Conservation (phyloP, 2,113 vertebrate genomes). For the Xenopus borealis region DNA sequence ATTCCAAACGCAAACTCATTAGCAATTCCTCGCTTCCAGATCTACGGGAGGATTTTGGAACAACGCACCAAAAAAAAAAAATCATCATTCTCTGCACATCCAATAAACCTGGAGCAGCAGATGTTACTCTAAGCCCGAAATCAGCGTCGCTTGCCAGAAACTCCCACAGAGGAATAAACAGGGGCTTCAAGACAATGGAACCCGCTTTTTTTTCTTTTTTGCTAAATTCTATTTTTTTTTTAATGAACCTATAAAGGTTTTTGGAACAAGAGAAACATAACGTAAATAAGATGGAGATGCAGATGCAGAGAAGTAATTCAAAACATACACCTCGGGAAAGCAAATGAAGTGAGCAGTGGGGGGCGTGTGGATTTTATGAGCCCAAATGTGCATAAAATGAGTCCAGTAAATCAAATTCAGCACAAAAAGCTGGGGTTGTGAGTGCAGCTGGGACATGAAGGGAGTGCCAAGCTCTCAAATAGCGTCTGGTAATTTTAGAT, state of each 20-base stretch:
- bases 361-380: too few species aligned
- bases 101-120: background rate
- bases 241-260: background rate
- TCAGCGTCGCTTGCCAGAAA: background rate
- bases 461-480: too few species aligned
- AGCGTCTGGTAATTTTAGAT: too few species aligned
- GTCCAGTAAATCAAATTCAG: too few species aligned
- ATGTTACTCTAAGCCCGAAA: background rate
- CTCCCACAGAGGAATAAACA: background rate
- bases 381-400: too few species aligned
- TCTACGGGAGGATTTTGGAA: background rate
- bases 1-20: background rate
- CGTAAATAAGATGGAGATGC: too few species aligned
- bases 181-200: background rate
- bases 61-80: background rate
- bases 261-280: background rate
- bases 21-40: background rate
- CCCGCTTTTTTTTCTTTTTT: background rate
- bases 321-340: too few species aligned
- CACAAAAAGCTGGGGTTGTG: too few species aligned
- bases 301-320: too few species aligned
- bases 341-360: too few species aligned
- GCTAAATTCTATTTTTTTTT: background rate
- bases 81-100: background rate
- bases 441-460: too few species aligned